Base-by-base conservation (phyloP, 2,113 vertebrate species). In the Lampris incognitus region DNA sequence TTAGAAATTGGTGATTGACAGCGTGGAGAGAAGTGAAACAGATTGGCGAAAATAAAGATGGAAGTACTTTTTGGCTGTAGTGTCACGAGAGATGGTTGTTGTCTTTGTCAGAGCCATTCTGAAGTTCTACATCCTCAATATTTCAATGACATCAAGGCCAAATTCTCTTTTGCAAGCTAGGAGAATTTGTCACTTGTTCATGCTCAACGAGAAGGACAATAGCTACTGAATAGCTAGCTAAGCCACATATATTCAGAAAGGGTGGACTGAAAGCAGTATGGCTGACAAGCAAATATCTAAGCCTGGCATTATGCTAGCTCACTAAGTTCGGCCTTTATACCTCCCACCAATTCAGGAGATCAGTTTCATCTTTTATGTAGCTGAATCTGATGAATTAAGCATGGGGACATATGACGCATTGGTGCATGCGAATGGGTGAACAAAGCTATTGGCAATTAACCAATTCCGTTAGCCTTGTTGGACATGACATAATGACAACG, bases 241-340 rank as follows among this genome's bases (percentile, higher is more conserved):
- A 72, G 60, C 59, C 49, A 55, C 38, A 38, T 66, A 74, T 51
- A 42, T 72, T 60, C 59, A 72, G 56, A 50, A 0, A 76, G 57
- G 41, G 46, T 52, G 69, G 55, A 46, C 3, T 57, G 52, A 56
- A 46, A 59, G 52, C 54, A 68, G 41, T 44, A 70, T 11, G 79
- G 69, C 68, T 78, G 51, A 73, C 61, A 72, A 67, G 49, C 46
- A 68, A 75, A 72, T 58, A 72, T 40, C 66, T 11, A 66, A 89
- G 78, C 54, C 54, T 72, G 86, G 65, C 76, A 74, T 79, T 66
- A 11, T 66, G 74, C 69, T 78, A 74, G 79, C 72, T 78, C 40
- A 72, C 82, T 73, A 89, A 84, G 74, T 90, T 85, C 85, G 90
- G 89, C 88, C 90, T 87, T 67, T 83, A 89, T 81, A 82, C 85